Conservation (phyloP, 1,140 invertebrate species). For the Charaxes varanes region DNA sequence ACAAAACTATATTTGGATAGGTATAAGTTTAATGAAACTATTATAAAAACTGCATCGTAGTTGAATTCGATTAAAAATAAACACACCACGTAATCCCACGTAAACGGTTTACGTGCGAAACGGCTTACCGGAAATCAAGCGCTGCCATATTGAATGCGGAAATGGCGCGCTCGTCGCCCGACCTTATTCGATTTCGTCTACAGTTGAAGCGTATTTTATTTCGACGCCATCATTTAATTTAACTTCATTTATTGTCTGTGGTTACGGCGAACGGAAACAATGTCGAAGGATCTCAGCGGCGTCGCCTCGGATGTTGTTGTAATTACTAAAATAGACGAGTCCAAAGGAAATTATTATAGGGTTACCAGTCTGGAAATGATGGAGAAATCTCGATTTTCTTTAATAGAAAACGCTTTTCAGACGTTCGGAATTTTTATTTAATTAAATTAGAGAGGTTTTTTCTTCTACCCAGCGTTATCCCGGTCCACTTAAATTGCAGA, state of each 20-base stretch:
- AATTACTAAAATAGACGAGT: too few relatives aligned
- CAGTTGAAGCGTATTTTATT: slow-evolving; percentile 19
- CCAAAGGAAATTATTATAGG: too few relatives aligned
- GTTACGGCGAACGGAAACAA: slow-evolving; percentile 4
- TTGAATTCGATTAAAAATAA: slow-evolving; percentile 41
- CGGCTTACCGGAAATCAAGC: slow-evolving; percentile 62
- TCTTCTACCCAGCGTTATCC: too few relatives aligned
- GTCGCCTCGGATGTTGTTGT: too few relatives aligned
- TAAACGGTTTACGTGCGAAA: slow-evolving; percentile 58
- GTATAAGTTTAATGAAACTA: not conserved
- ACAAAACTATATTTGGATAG: not conserved
- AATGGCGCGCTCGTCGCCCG: slow-evolving; percentile 44
- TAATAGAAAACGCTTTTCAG: too few relatives aligned
- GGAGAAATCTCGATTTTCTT: too few relatives aligned
- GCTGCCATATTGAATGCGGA: slow-evolving; percentile 63
- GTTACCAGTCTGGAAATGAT: too few relatives aligned
- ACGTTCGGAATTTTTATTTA: too few relatives aligned
- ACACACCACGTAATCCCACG: slow-evolving; percentile 53
- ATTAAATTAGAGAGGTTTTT: too few relatives aligned
- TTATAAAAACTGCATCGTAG: not conserved
- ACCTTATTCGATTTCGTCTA: slow-evolving; percentile 24
- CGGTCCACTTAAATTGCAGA: too few relatives aligned
- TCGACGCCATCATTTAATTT: slow-evolving; percentile 22
- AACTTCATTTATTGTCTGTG: slow-evolving; percentile 15
- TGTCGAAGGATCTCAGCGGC: too few relatives aligned